Evolutionary conservation across 1,140 invertebrate species (phyloP).

Genomic region (Caenorhabditis brenneri): DNA sequence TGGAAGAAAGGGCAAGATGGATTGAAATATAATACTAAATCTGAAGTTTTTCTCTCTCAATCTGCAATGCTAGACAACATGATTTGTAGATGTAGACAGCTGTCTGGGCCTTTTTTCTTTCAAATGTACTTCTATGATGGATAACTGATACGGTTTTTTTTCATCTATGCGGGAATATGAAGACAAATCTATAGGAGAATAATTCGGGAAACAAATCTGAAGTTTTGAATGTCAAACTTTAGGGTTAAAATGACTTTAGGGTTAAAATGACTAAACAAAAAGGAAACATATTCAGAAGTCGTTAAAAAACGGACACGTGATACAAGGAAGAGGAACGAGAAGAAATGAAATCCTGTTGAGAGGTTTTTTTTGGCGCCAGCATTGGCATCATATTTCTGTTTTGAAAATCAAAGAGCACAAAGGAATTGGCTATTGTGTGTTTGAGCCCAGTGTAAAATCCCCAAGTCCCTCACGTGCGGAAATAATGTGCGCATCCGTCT

Average conservation of each 20-base stretch:
- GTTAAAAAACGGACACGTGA: not conserved
- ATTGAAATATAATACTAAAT: not conserved
- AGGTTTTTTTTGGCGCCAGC: not conserved
- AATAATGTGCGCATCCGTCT: slow-evolving; percentile 35
- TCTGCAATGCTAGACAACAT: no score
- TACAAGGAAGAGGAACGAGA: not conserved
- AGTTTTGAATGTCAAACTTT: no score
- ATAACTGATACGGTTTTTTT: no score
- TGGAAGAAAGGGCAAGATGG: not conserved
- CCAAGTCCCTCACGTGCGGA: slow-evolving; percentile 32
- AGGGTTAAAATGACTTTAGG: no score
- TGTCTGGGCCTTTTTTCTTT: no score
- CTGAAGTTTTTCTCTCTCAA: no score
- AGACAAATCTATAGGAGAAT: no score
- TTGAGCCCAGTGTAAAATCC: not conserved
- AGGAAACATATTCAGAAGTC: not conserved
- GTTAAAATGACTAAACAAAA: not conserved
- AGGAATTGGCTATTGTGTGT: slow-evolving; percentile 3
- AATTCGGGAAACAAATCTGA: no score
- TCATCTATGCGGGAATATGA: no score
- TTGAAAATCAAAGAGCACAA: slow-evolving; percentile 40
- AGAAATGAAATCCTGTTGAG: slow-evolving; percentile 29
- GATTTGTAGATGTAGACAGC: no score
- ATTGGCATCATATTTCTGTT: slow-evolving; percentile 39
- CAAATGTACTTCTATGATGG: no score